These are phyloP conservation scores for Chondrosia reniformis DNA, from an alignment of 37 sponge, comb jelly and placozoan species.

Conservation along the genomic window DNA sequence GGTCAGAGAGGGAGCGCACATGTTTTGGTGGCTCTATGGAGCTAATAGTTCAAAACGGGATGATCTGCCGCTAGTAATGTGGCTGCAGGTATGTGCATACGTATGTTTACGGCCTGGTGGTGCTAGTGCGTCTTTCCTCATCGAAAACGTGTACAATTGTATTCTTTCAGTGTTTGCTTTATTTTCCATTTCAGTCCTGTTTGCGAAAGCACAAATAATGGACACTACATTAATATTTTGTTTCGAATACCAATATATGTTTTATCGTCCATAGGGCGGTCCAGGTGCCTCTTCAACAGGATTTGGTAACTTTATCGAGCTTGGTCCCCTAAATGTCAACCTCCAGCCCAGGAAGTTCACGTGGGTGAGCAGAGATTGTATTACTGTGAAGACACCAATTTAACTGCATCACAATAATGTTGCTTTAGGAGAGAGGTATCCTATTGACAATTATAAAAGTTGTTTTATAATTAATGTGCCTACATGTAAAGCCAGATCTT, in stretches of 20 bases:
- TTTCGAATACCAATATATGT: neutral
- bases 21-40: slow-evolving; percentile 93
- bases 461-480: too few relatives aligned
- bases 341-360: slow-evolving; percentile 52
- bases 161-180: neutral
- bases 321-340: slow-evolving; percentile 73
- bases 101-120: too few relatives aligned
- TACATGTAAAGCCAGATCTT: too few relatives aligned
- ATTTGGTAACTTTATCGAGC: slow-evolving; percentile 85
- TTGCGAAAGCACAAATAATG: neutral
- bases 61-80: slow-evolving; percentile 69
- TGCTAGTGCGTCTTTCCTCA: too few relatives aligned
- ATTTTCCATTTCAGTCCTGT: neutral
- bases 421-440: neutral
- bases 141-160: neutral
- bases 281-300: slow-evolving; percentile 89
- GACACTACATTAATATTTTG: neutral
- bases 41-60: slow-evolving; percentile 18
- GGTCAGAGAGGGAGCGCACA: slow-evolving; percentile 66
- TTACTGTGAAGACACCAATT: neutral
- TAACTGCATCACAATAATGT: neutral
- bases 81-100: slow-evolving; percentile 73
- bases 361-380: slow-evolving; percentile 37
- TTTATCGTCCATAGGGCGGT: slow-evolving; percentile 48
- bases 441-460: neutral